These are phyloP conservation scores for Chrosomus eos DNA, from an alignment of 2,797 vertebrate genomes.

Conservation along the genomic window DNA sequence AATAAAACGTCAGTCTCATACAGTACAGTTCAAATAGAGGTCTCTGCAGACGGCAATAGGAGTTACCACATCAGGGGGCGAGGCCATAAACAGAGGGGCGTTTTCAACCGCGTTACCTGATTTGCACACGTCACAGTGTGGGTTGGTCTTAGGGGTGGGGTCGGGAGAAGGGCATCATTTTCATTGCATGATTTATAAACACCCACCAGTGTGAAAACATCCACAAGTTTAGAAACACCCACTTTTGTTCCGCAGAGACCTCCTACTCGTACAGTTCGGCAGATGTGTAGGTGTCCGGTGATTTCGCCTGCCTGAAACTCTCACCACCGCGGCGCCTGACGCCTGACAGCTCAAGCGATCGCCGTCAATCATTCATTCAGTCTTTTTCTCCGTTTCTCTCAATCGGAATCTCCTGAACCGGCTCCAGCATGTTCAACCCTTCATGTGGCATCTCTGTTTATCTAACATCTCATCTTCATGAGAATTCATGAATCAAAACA, in stretches of 20 bases:
- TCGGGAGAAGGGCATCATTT: too few relatives aligned
- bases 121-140: too few relatives aligned
- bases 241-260: too few relatives aligned
- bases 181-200: too few relatives aligned
- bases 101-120: too few relatives aligned
- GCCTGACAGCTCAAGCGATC: constrained; percentile 55
- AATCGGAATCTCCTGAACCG: constrained; percentile 2
- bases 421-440: constrained; percentile 82
- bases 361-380: constrained; percentile 51
- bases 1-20: not conserved
- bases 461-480: not conserved
- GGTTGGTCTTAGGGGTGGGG: too few relatives aligned
- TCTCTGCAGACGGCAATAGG: too few relatives aligned
- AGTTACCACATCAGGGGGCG: too few relatives aligned
- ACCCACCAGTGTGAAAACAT: too few relatives aligned
- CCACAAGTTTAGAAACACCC: too few relatives aligned
- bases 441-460: not conserved
- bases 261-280: too few relatives aligned
- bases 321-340: constrained; percentile 21
- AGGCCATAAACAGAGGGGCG: too few relatives aligned
- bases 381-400: constrained; percentile 1
- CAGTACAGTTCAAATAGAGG: not conserved
- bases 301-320: constrained; percentile 36
- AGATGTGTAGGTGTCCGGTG: not conserved
- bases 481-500: not conserved